Base-by-base conservation (phyloP, 2,888 invertebrate species). In the Nymphalis c-album region DNA sequence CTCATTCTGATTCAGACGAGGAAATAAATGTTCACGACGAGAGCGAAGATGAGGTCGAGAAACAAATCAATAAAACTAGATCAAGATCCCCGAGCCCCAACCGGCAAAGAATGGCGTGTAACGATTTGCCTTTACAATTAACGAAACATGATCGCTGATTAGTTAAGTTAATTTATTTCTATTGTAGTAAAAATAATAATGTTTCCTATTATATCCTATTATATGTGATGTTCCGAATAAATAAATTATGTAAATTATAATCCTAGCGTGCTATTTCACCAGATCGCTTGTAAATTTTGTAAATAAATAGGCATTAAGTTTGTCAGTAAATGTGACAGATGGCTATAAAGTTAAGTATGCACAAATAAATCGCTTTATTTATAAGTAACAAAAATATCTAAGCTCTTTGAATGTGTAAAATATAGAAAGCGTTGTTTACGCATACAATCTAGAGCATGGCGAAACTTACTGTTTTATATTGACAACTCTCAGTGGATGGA, bases 21-120 rank as follows among this genome's bases (percentile, higher is more conserved):
- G 97, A 97, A 88, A 97, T 97, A 80, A 97, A 97, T 86, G 97
- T 97, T 10, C 96, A 97, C 81, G 97, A 97, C 76, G 94, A 94
- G 76, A 95, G 95, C 60, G 96, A 96, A 74, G 92, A 94, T 64
- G 95, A 95, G 72, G 84, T 87, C 10, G 90, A 90, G 68, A 93
- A 85, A 76, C 89, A 86, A 66, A 86, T 83, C 70, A 82, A 84
- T 80, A 80, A 90, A 81, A 85, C 75, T 50, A 83, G 87, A 73
- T 92, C 93, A 40, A 90, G 90, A 73, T 93, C 92, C 70, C 90
- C 89, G 57, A 88, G 87, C 64, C 94, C 92, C 67, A 87, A 88
- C 70, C 91, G 84, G 48, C 82, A 80, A 70, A 81, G 77, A 70
- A 73, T 79, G 71, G 74, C 81, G 48, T 77, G 81, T 66, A 89